Percentiles rank a stretch among this genome's conserved stretches.
These are phyloP conservation scores for Archips xylosteana DNA, from an alignment of 2,888 invertebrate genomes.

Conservation along the genomic window DNA sequence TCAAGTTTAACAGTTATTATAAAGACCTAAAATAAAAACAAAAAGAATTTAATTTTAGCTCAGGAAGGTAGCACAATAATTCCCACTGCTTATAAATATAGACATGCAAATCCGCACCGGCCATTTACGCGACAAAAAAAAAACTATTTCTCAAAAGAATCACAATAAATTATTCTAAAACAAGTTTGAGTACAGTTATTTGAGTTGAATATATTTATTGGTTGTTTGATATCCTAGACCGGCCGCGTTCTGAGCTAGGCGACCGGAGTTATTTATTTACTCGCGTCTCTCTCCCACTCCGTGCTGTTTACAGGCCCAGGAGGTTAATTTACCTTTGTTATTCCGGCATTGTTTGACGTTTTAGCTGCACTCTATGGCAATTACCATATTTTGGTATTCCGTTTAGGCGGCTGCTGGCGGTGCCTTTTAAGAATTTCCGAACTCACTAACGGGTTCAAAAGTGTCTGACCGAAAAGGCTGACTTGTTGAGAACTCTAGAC, in stretches of 20 bases:
- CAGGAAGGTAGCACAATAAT: not conserved
- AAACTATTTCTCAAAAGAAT: conserved; percentile 26
- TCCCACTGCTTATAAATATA: conserved; percentile 13
- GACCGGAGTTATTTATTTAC: conserved; percentile 4
- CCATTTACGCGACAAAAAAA: conserved; percentile 19
- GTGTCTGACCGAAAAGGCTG: conserved; percentile 7
- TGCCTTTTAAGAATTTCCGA: conserved; percentile 13
- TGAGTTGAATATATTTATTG: conserved; percentile 28
- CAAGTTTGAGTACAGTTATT: conserved; percentile 36
- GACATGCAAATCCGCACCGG: conserved; percentile 21
- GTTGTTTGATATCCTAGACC: conserved; percentile 36
- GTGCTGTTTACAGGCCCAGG: conserved; percentile 1
- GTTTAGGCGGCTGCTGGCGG: conserved; percentile 27
- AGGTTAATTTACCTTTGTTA: conserved; percentile 40
- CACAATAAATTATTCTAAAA: conserved; percentile 34
- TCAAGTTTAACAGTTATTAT: no score
- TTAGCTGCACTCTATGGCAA: conserved; percentile 26
- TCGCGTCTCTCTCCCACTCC: conserved; percentile 3
- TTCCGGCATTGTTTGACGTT: conserved; percentile 37
- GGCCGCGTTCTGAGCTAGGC: conserved; percentile 18
- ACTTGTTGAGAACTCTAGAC: not conserved
- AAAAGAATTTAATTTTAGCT: not conserved
- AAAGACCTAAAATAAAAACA: not conserved
- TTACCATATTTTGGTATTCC: conserved; percentile 40
- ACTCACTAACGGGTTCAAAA: conserved; percentile 19